Evolutionary conservation across 2,888 invertebrate species (phyloP).

Genomic region (Ashinkailepas kermadecensis): DNA sequence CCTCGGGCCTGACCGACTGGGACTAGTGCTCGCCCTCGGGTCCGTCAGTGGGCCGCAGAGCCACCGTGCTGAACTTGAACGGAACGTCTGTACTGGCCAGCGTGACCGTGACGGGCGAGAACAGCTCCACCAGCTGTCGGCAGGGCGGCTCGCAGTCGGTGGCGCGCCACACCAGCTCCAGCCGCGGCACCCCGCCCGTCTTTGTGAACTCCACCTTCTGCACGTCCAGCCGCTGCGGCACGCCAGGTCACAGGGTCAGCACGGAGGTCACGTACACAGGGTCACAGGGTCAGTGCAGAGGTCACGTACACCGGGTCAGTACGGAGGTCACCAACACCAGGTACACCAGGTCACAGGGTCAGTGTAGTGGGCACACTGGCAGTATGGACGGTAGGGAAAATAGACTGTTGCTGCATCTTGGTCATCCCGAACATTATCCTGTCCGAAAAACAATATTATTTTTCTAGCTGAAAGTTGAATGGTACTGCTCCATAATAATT

Average conservation of each 20-base stretch:
- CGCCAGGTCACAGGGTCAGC: not conserved
- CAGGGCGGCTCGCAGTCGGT: not conserved
- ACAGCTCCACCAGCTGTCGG: not conserved
- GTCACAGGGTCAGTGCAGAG: no score
- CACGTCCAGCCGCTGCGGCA: slow-evolving; percentile 25
- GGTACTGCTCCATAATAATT: no score
- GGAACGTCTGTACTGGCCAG: not conserved
- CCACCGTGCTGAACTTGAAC: slow-evolving; percentile 16
- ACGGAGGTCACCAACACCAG: not conserved
- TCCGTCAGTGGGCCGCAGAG: not conserved
- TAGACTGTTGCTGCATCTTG: no score
- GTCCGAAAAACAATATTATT: no score
- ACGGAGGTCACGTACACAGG: no score
- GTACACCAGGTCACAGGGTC: no score
- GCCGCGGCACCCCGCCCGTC: not conserved
- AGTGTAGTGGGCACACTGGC: no score
- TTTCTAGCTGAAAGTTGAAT: no score
- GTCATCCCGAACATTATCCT: no score
- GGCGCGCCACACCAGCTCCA: not conserved
- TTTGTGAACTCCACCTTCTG: slow-evolving; percentile 6
- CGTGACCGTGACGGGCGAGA: not conserved
- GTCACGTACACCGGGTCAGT: not conserved
- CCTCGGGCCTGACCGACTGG: no score
- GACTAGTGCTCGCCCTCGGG: no score
- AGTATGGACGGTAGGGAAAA: no score